phyloP scores from a whole-genome alignment of 2,797 vertebrate species.

The Synaphobranchus kaupii region DNA sequence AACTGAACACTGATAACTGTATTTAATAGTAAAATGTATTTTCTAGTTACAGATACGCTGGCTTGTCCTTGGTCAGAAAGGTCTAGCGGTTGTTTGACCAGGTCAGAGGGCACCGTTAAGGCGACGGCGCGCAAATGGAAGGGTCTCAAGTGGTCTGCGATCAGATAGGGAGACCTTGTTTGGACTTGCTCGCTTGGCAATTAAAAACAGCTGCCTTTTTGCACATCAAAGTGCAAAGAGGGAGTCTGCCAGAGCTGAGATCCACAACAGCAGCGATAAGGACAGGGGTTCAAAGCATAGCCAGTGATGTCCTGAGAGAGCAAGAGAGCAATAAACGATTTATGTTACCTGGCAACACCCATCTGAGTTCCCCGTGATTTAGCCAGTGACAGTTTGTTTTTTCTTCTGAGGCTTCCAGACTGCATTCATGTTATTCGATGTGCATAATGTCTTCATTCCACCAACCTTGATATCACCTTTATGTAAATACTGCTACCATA shows the following conservation, averaged over 20 bases:
- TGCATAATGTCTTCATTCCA: conserved; percentile 31
- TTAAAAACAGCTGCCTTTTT: conserved; percentile 38
- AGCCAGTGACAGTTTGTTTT: conserved; percentile 34
- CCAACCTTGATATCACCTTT: conserved; percentile 30
- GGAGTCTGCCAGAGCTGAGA: neutral
- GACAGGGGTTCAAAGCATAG: conserved; percentile 50
- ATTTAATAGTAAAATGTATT: conserved; percentile 43
- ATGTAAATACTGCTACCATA: conserved; percentile 11
- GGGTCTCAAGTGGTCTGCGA: conserved; percentile 17
- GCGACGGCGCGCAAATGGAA: conserved; percentile 13
- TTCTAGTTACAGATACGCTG: neutral
- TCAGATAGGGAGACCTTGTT: conserved; percentile 41
- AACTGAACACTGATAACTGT: conserved; percentile 27
- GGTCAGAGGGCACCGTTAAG: neutral
- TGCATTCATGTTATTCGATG: conserved; percentile 43
- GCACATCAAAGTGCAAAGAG: conserved; percentile 28
- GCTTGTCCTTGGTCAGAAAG: neutral
- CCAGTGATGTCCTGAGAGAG: conserved; percentile 42
- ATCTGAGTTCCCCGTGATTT: conserved; percentile 43
- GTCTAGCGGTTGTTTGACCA: neutral
- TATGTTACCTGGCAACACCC: conserved; percentile 43
- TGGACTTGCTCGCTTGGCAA: conserved; percentile 28
- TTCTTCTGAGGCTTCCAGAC: conserved; percentile 34
- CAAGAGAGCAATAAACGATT: conserved; percentile 45
- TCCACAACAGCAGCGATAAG: neutral